phyloP scores from a whole-genome alignment of 2,797 vertebrate species.

The Galagoides demidoff region DNA sequence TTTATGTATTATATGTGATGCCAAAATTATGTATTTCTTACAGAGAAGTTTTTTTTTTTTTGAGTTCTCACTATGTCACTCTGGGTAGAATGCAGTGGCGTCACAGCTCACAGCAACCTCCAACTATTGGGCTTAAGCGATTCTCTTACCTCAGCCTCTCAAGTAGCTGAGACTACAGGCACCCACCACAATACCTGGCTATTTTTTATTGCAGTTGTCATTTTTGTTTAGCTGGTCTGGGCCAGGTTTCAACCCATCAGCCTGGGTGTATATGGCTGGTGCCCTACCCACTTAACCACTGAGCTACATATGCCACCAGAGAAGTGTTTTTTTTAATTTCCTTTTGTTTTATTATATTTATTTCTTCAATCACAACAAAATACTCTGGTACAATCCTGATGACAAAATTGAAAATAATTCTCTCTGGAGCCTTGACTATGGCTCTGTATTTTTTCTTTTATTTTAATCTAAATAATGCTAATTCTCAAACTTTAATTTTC shows the following conservation, averaged over 20 bases:
- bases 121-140: too few species aligned
- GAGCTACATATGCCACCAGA: neutral
- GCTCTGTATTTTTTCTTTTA: slow-evolving; percentile 5
- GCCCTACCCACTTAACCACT: too few species aligned
- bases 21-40: slow-evolving; percentile 41
- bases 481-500: slow-evolving; percentile 14
- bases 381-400: neutral
- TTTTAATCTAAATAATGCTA: neutral
- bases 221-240: too few species aligned
- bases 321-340: neutral
- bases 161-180: too few species aligned
- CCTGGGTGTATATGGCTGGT: too few species aligned
- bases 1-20: neutral
- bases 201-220: too few species aligned
- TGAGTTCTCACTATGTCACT: too few species aligned
- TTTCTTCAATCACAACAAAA: neutral
- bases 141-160: too few species aligned
- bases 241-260: too few species aligned
- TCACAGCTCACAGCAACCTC: too few species aligned
- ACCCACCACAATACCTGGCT: too few species aligned
- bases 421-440: neutral
- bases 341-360: neutral
- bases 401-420: neutral
- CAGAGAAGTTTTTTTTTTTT: neutral
- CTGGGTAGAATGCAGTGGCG: too few species aligned